Evolutionary conservation across 64 coral and sea anemone genomes (phyloP).

Genomic region (Dendrophyllia cribrosa): DNA sequence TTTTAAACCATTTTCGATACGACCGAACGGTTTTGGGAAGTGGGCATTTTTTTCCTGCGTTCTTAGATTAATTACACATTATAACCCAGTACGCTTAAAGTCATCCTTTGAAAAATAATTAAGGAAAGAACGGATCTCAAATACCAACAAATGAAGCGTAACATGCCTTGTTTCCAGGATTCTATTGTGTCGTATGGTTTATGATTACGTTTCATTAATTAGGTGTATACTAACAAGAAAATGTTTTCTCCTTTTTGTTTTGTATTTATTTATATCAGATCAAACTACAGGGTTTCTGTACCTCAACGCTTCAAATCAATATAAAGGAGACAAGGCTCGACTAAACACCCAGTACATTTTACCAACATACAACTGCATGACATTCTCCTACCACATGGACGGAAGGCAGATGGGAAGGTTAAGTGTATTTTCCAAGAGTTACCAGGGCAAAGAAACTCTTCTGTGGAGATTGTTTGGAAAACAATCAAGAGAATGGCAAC

Average conservation of each 20-base stretch:
- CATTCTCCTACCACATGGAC: constrained; percentile 63
- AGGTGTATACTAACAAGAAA: not conserved
- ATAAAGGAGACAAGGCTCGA: constrained; percentile 54
- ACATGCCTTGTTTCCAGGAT: too few species aligned
- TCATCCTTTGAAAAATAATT: too few species aligned
- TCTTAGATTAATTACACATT: too few species aligned
- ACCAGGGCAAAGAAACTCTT: not conserved
- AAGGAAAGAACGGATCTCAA: too few species aligned
- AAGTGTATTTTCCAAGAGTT: constrained; percentile 42
- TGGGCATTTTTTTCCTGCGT: too few species aligned
- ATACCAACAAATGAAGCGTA: too few species aligned
- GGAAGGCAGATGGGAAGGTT: constrained; percentile 40
- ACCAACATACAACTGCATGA: constrained; percentile 42
- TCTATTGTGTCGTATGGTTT: too few species aligned
- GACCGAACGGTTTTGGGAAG: too few species aligned
- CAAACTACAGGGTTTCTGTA: constrained; percentile 41
- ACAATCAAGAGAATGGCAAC: constrained; percentile 57
- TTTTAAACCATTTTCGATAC: too few species aligned
- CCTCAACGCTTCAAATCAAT: constrained; percentile 25
- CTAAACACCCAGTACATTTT: constrained; percentile 36
- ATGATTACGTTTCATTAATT: too few species aligned
- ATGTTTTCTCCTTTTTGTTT: not conserved
- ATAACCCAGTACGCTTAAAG: too few species aligned
- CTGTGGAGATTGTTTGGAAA: constrained; percentile 49
- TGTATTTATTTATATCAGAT: constrained; percentile 1